Evolutionary conservation across 2,888 invertebrate genomes (phyloP), one percentile per base, ranked within the genome.

Genomic region (Scaptomyza cyrtandrae): DNA sequence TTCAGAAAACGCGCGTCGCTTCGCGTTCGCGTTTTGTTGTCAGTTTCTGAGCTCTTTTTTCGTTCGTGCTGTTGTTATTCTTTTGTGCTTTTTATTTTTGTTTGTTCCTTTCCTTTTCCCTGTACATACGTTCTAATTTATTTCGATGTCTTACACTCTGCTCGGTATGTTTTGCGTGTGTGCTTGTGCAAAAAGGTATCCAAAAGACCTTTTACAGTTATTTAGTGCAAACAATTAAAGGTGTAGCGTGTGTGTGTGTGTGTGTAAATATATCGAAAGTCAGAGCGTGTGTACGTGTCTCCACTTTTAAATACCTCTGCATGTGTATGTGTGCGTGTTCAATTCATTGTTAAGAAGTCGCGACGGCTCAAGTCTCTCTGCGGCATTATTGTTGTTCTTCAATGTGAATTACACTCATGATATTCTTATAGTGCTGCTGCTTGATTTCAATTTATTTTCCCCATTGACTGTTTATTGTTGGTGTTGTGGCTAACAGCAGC

Each of bases 1-100:
- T 73, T 75, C 56, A 57, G 70, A 74, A 86, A 80, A 84, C 86
- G 87, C 87, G 87, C 86, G 86, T 87, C 87, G 81, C 80, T 57
- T 76, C 78, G 78, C 78, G 75, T 67, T 61, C 61, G 73, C 61
- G 78, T 74, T 78, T 80, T 80, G 78, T 88, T 86, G 67, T 81
- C 63, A 75, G 65, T 78, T 87, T 73, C 53, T 64, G 16, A 41
- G 50, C 19, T 50, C 35, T 33, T 31, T 49, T 33, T 58, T 57
- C 58, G 60, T 75, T 43, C 52, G 71, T 63, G 58, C 66, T 68
- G 62, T 64, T 69, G 53, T 70, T 57, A 50, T 75, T 62, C 33
- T 77, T 53, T 56, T 35, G 31, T 27, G 9, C 43, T 49, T 56
- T 43, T 50, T 71, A 27, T 35, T 58, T 78, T 66, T 55, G 41